phyloP scores from a whole-genome alignment of 2,113 vertebrate species.

The Microcebus lehilahytsara region DNA sequence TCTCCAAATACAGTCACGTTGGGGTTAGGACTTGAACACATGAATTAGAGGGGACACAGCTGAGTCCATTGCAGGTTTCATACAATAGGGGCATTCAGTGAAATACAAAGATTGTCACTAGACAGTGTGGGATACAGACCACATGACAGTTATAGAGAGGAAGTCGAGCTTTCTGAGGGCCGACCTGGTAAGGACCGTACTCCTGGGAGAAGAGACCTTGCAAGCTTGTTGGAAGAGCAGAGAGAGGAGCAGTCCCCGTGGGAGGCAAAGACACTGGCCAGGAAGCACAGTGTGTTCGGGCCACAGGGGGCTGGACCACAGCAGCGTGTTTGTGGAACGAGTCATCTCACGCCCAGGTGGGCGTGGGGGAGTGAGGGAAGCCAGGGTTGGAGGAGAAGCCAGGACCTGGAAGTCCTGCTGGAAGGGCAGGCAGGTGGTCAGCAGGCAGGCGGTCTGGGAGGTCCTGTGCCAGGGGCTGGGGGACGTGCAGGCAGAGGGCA shows the following conservation, averaged over 20 bases:
- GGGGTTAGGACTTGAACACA: neutral
- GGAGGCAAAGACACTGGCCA: neutral
- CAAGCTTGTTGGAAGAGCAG: neutral
- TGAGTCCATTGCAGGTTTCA: neutral
- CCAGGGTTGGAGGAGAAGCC: neutral
- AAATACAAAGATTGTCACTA: neutral
- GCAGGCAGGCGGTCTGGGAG: neutral
- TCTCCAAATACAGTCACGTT: neutral
- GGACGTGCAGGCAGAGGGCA: neutral
- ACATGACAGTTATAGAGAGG: neutral
- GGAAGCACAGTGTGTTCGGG: neutral
- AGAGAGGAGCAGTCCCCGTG: neutral
- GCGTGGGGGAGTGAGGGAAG: too few relatives aligned
- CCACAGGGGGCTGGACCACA: neutral
- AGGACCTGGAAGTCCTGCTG: neutral
- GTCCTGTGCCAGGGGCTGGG: neutral
- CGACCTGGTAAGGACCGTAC: neutral
- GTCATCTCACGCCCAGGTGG: neutral
- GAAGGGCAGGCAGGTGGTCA: neutral
- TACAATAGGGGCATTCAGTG: neutral
- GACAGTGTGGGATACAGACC: neutral
- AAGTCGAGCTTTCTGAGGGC: neutral
- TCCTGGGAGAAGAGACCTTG: too few relatives aligned
- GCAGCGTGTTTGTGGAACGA: neutral
- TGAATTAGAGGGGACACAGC: neutral